These are phyloP conservation scores for Leptopterna dolabrata DNA, from an alignment of 2,888 invertebrate genomes.

Conservation along the genomic window DNA sequence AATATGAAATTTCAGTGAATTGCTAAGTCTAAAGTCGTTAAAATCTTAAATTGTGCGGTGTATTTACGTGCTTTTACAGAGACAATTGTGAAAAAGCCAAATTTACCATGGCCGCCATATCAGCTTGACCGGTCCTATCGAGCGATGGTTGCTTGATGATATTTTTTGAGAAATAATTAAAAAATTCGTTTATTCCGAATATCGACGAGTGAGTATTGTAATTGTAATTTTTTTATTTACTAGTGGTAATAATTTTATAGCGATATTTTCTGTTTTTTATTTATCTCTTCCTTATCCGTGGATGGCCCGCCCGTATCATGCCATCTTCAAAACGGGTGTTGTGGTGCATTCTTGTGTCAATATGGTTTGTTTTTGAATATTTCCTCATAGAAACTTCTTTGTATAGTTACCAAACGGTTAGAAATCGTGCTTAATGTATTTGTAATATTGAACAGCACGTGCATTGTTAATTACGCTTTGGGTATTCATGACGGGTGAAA, in stretches of 20 bases:
- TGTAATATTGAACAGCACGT: too few species aligned
- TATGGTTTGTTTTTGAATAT: neutral
- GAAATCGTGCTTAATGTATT: too few species aligned
- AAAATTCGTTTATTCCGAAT: neutral
- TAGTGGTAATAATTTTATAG: neutral
- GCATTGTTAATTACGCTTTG: neutral
- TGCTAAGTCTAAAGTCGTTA: neutral
- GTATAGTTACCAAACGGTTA: too few species aligned
- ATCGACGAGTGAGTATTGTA: neutral
- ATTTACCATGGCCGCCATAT: slow-evolving; percentile 15
- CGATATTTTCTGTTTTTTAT: neutral
- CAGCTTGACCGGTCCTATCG: slow-evolving; percentile 4
- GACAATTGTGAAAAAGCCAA: neutral
- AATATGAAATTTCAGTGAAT: neutral
- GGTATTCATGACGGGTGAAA: neutral
- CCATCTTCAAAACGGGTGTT: neutral
- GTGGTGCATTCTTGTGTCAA: neutral
- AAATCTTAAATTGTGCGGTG: neutral
- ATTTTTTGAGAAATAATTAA: neutral
- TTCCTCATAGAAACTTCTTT: neutral
- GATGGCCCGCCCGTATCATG: slow-evolving; percentile 15
- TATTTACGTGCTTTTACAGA: neutral
- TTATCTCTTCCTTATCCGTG: neutral
- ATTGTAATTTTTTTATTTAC: neutral
- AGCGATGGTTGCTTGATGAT: slow-evolving; percentile 43